Conservation (phyloP, 2,888 invertebrate species). For the Phytoseiulus persimilis region DNA sequence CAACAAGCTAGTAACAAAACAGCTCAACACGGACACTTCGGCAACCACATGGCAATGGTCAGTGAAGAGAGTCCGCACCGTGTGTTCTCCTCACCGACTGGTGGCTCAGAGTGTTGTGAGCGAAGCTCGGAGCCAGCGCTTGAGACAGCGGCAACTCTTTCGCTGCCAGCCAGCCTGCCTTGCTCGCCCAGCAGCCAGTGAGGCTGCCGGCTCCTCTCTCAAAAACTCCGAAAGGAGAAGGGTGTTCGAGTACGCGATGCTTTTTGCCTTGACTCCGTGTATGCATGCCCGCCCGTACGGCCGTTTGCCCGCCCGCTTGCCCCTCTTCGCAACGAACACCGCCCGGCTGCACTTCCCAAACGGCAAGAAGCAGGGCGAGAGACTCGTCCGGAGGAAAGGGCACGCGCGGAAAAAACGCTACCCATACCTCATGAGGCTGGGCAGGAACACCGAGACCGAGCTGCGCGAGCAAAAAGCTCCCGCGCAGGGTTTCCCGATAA, state of each 20-base stretch:
- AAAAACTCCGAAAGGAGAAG: slow-evolving; percentile 38
- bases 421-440: neutral
- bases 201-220: slow-evolving; percentile 23
- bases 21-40: neutral
- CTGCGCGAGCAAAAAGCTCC: too few relatives aligned
- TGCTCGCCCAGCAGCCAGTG: slow-evolving; percentile 8
- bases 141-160: neutral
- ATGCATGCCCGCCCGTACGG: neutral
- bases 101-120: neutral
- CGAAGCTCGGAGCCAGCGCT: neutral
- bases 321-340: neutral
- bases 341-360: neutral
- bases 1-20: neutral
- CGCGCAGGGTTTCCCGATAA: too few relatives aligned
- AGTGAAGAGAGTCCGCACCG: neutral
- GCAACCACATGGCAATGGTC: neutral
- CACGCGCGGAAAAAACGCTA: neutral
- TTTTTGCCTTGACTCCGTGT: slow-evolving; percentile 24
- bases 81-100: slow-evolving; percentile 5
- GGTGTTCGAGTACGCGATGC: slow-evolving; percentile 26
- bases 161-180: neutral
- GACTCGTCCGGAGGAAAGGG: neutral
- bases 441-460: neutral
- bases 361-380: neutral
- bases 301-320: slow-evolving; percentile 1